Evolutionary conservation across 2,888 invertebrate species (phyloP).

Genomic region (Yponomeuta malinellus): DNA sequence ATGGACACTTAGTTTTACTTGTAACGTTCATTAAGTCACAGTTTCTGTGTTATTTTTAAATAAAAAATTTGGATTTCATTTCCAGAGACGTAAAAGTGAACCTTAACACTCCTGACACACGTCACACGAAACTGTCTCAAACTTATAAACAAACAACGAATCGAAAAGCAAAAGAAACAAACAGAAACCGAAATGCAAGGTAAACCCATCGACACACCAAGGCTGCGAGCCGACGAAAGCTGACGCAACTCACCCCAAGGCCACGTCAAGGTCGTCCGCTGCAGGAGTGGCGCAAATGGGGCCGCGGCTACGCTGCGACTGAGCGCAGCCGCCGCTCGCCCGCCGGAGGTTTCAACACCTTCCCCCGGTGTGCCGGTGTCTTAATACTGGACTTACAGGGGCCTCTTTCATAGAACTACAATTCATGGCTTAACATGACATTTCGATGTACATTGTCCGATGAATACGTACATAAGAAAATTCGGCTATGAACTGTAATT

Average conservation of each 20-base stretch:
- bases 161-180: not conserved
- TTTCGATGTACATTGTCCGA: too few species aligned
- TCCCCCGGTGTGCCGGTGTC: conserved; percentile 42
- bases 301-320: conserved; percentile 56
- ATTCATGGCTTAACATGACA: too few species aligned
- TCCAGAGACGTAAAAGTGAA: too few species aligned
- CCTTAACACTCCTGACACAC: too few species aligned
- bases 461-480: too few species aligned
- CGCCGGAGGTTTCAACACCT: conserved; percentile 53
- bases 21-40: too few species aligned
- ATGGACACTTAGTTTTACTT: too few species aligned
- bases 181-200: not conserved
- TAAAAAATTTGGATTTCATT: too few species aligned
- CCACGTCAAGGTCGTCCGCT: conserved; percentile 44
- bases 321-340: conserved; percentile 41
- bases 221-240: conserved; percentile 32
- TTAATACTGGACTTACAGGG: conserved; percentile 32
- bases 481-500: too few species aligned
- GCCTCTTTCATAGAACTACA: not conserved
- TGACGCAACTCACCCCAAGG: conserved; percentile 60
- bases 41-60: too few species aligned
- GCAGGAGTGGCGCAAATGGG: conserved; percentile 52
- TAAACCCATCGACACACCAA: conserved; percentile 11
- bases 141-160: not conserved
- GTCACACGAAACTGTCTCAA: not conserved